These are phyloP conservation scores for Myiopsitta monachus DNA, from an alignment of 2,113 vertebrate genomes.

Conservation along the genomic window DNA sequence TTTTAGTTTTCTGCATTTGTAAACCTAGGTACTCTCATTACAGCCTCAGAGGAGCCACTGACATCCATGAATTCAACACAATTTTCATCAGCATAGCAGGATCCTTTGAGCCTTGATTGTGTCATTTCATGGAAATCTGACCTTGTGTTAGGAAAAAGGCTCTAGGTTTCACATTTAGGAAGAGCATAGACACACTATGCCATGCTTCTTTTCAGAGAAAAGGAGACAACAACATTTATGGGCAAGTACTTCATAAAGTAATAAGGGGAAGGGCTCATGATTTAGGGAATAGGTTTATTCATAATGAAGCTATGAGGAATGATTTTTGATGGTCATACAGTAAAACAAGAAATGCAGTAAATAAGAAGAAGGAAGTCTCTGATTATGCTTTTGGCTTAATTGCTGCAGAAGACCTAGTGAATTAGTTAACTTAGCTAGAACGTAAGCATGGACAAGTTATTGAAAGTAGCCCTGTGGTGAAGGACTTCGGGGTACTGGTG, in stretches of 20 bases:
- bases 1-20: not conserved
- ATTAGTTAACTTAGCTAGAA: not conserved
- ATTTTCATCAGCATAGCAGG: not conserved
- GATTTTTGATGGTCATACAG: not conserved
- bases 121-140: not conserved
- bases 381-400: not conserved
- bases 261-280: not conserved
- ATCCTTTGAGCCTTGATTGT: not conserved
- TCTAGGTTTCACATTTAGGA: not conserved
- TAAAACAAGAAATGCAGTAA: not conserved
- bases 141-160: not conserved
- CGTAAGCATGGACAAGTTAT: not conserved
- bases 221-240: not conserved
- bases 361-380: not conserved
- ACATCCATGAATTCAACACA: not conserved
- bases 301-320: not conserved
- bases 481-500: not conserved
- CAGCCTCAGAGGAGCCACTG: not conserved
- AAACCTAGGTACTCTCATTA: not conserved
- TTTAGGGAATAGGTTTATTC: not conserved
- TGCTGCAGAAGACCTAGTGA: not conserved
- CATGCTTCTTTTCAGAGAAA: not conserved
- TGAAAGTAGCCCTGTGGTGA: not conserved
- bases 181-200: not conserved
- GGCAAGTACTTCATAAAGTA: not conserved